Evolutionary conservation across 2,888 invertebrate species (phyloP).

Genomic region (Invenusta paracnida): DNA sequence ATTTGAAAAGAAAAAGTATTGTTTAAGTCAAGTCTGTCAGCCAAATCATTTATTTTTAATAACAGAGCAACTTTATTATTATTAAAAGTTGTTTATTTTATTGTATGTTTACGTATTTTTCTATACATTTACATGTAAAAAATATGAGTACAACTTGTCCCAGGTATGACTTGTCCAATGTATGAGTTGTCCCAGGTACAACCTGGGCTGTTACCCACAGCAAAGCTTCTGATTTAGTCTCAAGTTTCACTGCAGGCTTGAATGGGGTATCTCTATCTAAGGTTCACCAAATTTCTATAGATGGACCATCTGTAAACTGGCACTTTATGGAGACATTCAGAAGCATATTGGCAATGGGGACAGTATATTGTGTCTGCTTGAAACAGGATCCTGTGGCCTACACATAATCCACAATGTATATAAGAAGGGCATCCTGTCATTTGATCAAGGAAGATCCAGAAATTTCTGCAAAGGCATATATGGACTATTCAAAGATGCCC

Average conservation of each 20-base stretch:
- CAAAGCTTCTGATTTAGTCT: slow-evolving; percentile 15
- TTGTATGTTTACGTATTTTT: too few relatives aligned
- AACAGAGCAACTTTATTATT: too few relatives aligned
- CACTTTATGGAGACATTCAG: slow-evolving; percentile 21
- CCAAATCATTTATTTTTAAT: too few relatives aligned
- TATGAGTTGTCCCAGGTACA: too few relatives aligned
- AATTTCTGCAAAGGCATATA: slow-evolving; percentile 49
- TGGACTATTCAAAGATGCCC: slow-evolving; percentile 51
- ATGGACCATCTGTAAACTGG: slow-evolving; percentile 34
- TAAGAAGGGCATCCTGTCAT: slow-evolving; percentile 41
- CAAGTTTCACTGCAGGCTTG: slow-evolving; percentile 16
- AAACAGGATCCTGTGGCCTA: slow-evolving; percentile 48
- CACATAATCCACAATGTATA: slow-evolving; percentile 48
- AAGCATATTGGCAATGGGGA: not conserved
- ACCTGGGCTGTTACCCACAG: too few relatives aligned
- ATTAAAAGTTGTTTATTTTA: too few relatives aligned
- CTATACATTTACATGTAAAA: too few relatives aligned
- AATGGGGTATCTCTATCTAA: slow-evolving; percentile 28
- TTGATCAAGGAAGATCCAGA: slow-evolving; percentile 47
- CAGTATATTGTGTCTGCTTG: slow-evolving; percentile 38
- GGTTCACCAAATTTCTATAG: slow-evolving; percentile 32
- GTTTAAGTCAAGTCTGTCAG: too few relatives aligned
- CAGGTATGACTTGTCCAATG: too few relatives aligned
- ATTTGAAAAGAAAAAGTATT: too few relatives aligned
- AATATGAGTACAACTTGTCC: too few relatives aligned